Evolutionary conservation across 2,113 vertebrate genomes (phyloP).

Genomic region (Anas platyrhynchos): DNA sequence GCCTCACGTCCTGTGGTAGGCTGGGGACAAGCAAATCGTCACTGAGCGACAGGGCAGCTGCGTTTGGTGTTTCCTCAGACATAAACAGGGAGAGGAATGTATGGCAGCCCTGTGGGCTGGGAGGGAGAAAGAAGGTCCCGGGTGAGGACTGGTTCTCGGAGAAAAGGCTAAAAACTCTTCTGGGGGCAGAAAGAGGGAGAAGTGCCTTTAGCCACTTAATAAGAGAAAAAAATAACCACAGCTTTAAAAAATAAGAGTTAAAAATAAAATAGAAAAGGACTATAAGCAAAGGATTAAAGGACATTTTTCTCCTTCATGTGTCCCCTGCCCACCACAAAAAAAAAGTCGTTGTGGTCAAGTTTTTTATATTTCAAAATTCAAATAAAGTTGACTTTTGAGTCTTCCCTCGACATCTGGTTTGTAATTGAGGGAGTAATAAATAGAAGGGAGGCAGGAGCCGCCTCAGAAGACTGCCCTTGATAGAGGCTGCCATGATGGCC

Average conservation of each 20-base stretch:
- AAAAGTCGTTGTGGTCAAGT: not conserved
- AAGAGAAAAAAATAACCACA: constrained; percentile 46
- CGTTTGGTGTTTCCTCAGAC: constrained; percentile 15
- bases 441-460: constrained; percentile 25
- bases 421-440: constrained; percentile 42
- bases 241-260: constrained; percentile 34
- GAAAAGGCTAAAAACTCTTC: constrained; percentile 22
- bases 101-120: not conserved
- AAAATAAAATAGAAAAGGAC: constrained; percentile 50
- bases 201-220: constrained; percentile 8
- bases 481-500: constrained; percentile 10
- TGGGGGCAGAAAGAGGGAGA: not conserved
- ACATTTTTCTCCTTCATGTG: constrained; percentile 55
- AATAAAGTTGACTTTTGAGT: constrained; percentile 63
- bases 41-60: not conserved
- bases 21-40: not conserved
- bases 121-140: not conserved
- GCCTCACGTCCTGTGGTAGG: not conserved
- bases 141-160: constrained; percentile 44
- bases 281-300: constrained; percentile 62
- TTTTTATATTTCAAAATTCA: constrained; percentile 49
- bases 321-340: constrained; percentile 39
- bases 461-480: constrained; percentile 35
- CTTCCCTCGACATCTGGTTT: constrained; percentile 42
- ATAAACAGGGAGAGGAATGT: constrained; percentile 35